Conservation (phyloP, 2,113 vertebrate species). For the Scophthalmus maximus region DNA sequence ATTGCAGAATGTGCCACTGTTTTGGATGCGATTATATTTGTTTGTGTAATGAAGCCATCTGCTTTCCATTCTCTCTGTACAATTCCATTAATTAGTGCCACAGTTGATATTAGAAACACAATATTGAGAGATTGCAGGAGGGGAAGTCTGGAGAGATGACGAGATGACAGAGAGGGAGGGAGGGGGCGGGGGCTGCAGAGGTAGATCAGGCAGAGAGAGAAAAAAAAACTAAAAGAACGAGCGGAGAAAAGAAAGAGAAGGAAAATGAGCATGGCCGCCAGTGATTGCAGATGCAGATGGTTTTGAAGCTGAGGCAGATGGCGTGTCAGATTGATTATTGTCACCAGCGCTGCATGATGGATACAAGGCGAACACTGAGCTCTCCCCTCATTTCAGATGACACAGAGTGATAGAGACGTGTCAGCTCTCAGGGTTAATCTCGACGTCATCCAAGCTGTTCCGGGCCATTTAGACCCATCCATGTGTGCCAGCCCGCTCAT, state of each 20-base stretch:
- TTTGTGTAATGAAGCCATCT: conserved; percentile 81
- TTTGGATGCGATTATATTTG: conserved; percentile 75
- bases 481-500: conserved; percentile 50
- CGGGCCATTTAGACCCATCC: conserved; percentile 49
- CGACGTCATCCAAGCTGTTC: conserved; percentile 54
- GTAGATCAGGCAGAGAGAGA: conserved; percentile 1
- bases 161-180: conserved; percentile 7
- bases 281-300: conserved; percentile 80
- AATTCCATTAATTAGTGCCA: conserved; percentile 81
- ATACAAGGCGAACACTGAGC: conserved; percentile 60
- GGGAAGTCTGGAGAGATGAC: conserved; percentile 40
- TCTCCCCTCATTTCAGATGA: conserved; percentile 64
- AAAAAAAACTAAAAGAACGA: neutral
- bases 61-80: conserved; percentile 77
- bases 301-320: conserved; percentile 80
- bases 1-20: conserved; percentile 61
- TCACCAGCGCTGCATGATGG: conserved; percentile 64
- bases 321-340: conserved; percentile 83
- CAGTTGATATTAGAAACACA: conserved; percentile 75
- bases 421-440: conserved; percentile 62
- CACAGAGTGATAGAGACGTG: conserved; percentile 68
- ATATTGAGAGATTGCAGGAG: conserved; percentile 68
- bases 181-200: neutral
- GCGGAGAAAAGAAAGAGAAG: conserved; percentile 5
- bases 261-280: conserved; percentile 57